A percentile compares a stretch with the other conserved stretches of the same genome.
These are phyloP conservation scores for Eciton burchellii DNA, from an alignment of 1,140 invertebrate species.

Conservation along the genomic window DNA sequence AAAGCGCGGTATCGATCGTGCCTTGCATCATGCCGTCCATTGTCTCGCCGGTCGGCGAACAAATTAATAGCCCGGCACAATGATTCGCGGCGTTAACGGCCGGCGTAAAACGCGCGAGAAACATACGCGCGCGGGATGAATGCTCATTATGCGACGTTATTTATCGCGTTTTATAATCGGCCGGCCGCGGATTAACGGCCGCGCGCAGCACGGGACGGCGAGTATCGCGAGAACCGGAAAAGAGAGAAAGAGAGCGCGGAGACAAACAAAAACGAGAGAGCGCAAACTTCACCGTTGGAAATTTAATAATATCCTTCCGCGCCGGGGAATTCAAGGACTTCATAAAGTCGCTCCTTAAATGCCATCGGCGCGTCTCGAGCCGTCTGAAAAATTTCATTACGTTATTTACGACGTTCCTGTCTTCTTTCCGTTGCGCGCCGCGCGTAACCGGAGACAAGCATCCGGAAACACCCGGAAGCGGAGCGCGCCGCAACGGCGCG, in stretches of 20 bases:
- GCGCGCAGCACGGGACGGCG: not conserved
- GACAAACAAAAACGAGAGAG: constrained; percentile 42
- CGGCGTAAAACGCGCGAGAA: constrained; percentile 6
- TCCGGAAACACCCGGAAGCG: not conserved
- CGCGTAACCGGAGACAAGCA: not conserved
- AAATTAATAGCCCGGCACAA: constrained; percentile 54
- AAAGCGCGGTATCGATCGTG: constrained; percentile 36
- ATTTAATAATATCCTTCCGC: constrained; percentile 60
- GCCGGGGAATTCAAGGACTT: constrained; percentile 57
- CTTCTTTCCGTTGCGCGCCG: not conserved
- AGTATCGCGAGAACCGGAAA: constrained; percentile 54
- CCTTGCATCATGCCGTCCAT: constrained; percentile 42
- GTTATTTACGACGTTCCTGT: constrained; percentile 43
- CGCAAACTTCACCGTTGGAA: constrained; percentile 55
- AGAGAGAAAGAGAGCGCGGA: not conserved
- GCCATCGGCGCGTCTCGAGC: constrained; percentile 53
- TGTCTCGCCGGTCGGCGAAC: constrained; percentile 50
- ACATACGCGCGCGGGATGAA: constrained; percentile 13
- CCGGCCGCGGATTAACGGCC: not conserved
- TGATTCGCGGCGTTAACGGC: constrained; percentile 26
- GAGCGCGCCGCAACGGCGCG: too few species aligned
- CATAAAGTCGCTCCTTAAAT: constrained; percentile 60
- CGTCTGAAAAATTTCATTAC: constrained; percentile 60
- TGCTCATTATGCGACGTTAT: constrained; percentile 50
- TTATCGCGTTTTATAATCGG: constrained; percentile 53